These are phyloP conservation scores for Halyomorpha halys DNA, from an alignment of 1,140 invertebrate genomes.

Conservation along the genomic window DNA sequence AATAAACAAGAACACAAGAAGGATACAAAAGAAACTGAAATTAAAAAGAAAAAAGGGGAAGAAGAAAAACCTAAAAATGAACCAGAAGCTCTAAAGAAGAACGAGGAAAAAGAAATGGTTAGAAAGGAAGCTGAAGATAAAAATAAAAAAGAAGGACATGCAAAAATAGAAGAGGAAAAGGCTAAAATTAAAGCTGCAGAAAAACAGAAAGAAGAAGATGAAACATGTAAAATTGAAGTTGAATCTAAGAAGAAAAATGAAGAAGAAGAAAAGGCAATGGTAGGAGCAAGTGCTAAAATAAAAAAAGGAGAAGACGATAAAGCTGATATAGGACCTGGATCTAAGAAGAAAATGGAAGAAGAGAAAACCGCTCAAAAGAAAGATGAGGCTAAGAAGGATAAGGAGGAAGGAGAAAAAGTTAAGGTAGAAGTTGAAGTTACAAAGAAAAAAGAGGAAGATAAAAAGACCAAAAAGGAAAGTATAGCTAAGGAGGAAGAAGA, in stretches of 20 bases:
- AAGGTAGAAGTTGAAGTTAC: neutral
- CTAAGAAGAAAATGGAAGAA: neutral
- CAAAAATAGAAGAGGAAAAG: neutral
- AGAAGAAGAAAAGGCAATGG: neutral
- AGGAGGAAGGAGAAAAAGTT: neutral
- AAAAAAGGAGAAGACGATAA: constrained; percentile 8
- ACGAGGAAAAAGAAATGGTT: too few relatives aligned
- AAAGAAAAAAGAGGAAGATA: constrained; percentile 12
- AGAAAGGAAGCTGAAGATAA: neutral
- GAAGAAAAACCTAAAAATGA: neutral
- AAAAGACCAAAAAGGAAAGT: neutral
- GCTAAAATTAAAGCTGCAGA: neutral
- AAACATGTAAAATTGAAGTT: neutral
- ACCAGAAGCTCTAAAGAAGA: neutral
- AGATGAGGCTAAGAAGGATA: neutral
- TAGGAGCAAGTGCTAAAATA: too few relatives aligned
- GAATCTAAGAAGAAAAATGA: constrained; percentile 6
- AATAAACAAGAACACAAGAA: neutral
- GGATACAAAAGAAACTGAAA: neutral
- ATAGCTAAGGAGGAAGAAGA: neutral
- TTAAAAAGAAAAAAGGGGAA: too few relatives aligned
- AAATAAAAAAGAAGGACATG: neutral
- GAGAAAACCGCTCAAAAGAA: neutral
- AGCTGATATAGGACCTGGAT: too few relatives aligned
- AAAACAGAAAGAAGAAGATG: constrained; percentile 1